phyloP scores from a whole-genome alignment of 2,113 vertebrate species.

The Perca fluviatilis region DNA sequence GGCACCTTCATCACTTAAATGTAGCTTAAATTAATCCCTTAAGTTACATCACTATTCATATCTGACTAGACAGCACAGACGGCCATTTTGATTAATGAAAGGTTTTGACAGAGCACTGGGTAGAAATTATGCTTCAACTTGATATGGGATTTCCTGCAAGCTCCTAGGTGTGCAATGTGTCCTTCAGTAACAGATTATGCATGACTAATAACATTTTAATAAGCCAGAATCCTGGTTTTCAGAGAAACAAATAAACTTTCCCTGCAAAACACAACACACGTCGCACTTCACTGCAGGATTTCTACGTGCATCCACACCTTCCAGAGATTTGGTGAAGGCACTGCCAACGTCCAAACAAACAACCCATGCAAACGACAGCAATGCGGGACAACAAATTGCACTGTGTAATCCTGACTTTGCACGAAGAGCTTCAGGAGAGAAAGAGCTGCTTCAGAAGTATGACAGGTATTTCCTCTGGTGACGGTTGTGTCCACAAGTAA shows the following conservation, averaged over 20 bases:
- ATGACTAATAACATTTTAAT: not conserved
- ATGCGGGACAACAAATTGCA: not conserved
- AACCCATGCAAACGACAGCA: not conserved
- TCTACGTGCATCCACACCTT: slow-evolving; percentile 33
- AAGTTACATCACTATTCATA: slow-evolving; percentile 58
- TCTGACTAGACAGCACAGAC: slow-evolving; percentile 54
- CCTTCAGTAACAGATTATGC: not conserved
- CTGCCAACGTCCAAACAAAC: slow-evolving; percentile 15
- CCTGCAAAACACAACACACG: slow-evolving; percentile 15
- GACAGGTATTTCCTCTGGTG: not conserved
- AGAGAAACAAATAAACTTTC: slow-evolving; percentile 12
- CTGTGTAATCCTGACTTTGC: not conserved
- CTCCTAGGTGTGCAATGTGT: not conserved
- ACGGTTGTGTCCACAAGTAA: slow-evolving; percentile 1
- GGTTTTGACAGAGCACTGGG: slow-evolving; percentile 45
- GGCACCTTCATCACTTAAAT: slow-evolving; percentile 33
- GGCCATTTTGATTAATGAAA: slow-evolving; percentile 79
- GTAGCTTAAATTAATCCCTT: not conserved
- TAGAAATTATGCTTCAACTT: slow-evolving; percentile 5
- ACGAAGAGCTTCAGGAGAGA: not conserved
- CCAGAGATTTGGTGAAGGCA: slow-evolving; percentile 15
- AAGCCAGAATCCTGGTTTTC: not conserved
- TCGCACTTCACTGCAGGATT: not conserved
- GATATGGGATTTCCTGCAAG: not conserved
- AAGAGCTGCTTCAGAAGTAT: not conserved